phyloP scores from a whole-genome alignment of 2,797 vertebrate genomes.

The Cuculus canorus region DNA sequence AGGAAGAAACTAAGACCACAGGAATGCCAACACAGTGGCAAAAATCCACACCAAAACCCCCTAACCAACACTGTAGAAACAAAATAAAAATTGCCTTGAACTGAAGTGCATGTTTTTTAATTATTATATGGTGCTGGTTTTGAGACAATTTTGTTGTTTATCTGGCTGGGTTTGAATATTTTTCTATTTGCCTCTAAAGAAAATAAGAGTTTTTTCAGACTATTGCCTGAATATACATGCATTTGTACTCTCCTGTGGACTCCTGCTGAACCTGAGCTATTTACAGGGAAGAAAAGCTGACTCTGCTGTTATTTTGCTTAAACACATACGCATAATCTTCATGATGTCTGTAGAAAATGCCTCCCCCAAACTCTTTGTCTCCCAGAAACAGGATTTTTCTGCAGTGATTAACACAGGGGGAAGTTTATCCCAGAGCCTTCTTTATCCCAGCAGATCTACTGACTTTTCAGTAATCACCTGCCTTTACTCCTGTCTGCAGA shows the following conservation, averaged over 20 bases:
- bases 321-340: not conserved
- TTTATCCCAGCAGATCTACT: not conserved
- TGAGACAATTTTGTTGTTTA: not conserved
- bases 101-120: not conserved
- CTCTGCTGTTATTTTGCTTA: not conserved
- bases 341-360: not conserved
- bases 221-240: not conserved
- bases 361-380: not conserved
- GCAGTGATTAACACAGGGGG: not conserved
- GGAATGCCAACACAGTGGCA: not conserved
- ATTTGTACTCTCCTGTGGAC: not conserved
- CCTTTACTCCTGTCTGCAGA: not conserved
- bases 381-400: not conserved
- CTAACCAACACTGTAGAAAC: not conserved
- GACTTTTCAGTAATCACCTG: not conserved
- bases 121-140: not conserved
- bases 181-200: not conserved
- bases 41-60: not conserved
- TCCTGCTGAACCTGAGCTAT: not conserved
- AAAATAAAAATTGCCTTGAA: not conserved
- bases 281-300: not conserved
- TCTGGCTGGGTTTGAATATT: not conserved
- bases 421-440: not conserved
- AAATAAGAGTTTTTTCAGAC: not conserved
- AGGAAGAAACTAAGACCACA: not conserved